Conservation (phyloP, 2,113 vertebrate species). For the Cottus gobio region DNA sequence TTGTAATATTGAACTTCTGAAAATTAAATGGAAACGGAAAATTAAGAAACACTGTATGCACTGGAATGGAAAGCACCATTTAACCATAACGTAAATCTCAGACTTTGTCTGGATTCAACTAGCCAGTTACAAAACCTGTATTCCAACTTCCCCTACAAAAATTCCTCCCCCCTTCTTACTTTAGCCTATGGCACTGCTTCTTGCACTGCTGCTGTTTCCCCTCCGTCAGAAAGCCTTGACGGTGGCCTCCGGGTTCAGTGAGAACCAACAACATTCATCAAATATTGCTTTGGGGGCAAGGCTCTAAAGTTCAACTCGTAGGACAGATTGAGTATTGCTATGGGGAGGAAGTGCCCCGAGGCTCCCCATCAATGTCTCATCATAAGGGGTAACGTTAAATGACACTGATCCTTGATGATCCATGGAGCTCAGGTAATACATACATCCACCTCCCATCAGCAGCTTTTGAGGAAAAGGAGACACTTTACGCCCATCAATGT, state of each 20-base stretch:
- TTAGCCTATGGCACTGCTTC: slow-evolving; percentile 65
- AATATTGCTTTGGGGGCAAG: slow-evolving; percentile 26
- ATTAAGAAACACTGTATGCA: slow-evolving; percentile 54
- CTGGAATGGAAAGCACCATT: slow-evolving; percentile 79
- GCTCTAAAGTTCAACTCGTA: slow-evolving; percentile 27
- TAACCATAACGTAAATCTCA: slow-evolving; percentile 54
- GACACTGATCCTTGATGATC: slow-evolving; percentile 35
- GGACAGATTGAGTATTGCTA: slow-evolving; percentile 68
- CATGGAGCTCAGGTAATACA: slow-evolving; percentile 42
- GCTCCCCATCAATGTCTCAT: slow-evolving; percentile 53
- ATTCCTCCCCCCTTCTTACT: slow-evolving; percentile 7
- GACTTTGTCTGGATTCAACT: slow-evolving; percentile 52
- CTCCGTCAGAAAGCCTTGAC: slow-evolving; percentile 9
- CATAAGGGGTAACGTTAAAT: slow-evolving; percentile 22
- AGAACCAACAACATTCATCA: slow-evolving; percentile 71
- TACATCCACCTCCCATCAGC: slow-evolving; percentile 53
- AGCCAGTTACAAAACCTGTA: slow-evolving; percentile 59
- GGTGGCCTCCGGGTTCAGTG: slow-evolving; percentile 11
- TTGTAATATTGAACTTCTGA: slow-evolving; percentile 46
- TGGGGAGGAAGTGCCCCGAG: slow-evolving; percentile 52
- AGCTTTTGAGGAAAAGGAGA: slow-evolving; percentile 61
- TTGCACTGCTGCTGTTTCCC: slow-evolving; percentile 45
- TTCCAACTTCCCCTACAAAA: slow-evolving; percentile 35
- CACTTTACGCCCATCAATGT: slow-evolving; percentile 43
- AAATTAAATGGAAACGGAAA: slow-evolving; percentile 47